These are phyloP conservation scores for Tringa solitaria DNA, from an alignment of 2,113 vertebrate species.

Conservation along the genomic window DNA sequence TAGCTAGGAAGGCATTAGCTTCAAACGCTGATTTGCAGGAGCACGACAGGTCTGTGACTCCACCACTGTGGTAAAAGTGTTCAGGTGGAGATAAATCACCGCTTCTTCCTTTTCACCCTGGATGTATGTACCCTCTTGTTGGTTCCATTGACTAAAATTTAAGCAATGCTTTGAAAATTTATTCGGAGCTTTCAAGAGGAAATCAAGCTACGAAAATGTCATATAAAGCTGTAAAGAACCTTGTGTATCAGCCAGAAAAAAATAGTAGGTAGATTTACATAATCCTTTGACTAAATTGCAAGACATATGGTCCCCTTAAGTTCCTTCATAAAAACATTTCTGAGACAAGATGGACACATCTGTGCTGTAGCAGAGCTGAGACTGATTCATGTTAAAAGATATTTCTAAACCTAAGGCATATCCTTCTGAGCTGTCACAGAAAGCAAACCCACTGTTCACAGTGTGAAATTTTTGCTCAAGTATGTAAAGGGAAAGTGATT, in stretches of 20 bases:
- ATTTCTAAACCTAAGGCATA: conserved; percentile 18
- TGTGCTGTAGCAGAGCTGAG: conserved; percentile 9
- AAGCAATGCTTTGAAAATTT: not conserved
- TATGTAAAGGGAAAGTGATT: not conserved
- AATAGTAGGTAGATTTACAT: conserved; percentile 6
- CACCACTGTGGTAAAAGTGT: not conserved
- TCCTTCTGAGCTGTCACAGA: not conserved
- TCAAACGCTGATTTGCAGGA: not conserved
- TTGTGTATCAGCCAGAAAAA: not conserved
- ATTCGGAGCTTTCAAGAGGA: not conserved
- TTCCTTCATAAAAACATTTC: not conserved
- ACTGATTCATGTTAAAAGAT: not conserved
- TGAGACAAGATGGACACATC: not conserved
- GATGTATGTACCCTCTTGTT: not conserved
- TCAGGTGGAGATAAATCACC: not conserved
- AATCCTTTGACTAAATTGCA: conserved; percentile 9
- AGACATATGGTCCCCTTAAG: conserved; percentile 19
- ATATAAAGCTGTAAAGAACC: conserved; percentile 4
- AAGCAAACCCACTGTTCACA: not conserved
- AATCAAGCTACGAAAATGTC: not conserved
- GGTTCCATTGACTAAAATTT: not conserved
- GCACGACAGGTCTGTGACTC: not conserved
- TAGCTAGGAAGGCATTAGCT: not conserved
- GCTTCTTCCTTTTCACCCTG: not conserved
- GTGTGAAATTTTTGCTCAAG: not conserved